A percentile compares a stretch with the other conserved stretches of the same genome.
Evolutionary conservation across 2,888 invertebrate species (phyloP).

Genomic region (Yponomeuta cagnagella): DNA sequence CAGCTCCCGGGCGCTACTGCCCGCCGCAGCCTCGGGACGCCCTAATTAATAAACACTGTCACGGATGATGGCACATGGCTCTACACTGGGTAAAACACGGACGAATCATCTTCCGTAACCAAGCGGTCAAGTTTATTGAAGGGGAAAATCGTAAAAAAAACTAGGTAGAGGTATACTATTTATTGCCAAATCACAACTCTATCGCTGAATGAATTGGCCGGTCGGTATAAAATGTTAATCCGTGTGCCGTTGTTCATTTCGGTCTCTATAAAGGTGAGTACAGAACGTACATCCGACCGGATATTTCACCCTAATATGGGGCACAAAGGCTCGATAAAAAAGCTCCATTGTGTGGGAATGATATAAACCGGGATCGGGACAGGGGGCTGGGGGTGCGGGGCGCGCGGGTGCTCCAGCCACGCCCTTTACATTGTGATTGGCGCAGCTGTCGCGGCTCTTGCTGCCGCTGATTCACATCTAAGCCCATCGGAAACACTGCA

Average conservation of each 20-base stretch:
- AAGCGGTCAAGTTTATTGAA: background rate
- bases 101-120: slow-evolving; percentile 1
- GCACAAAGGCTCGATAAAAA: slow-evolving; percentile 69
- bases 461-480: slow-evolving; percentile 32
- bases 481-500: slow-evolving; percentile 12
- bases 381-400: slow-evolving; percentile 34
- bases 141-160: background rate
- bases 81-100: background rate
- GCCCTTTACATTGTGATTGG: slow-evolving; percentile 74
- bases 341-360: slow-evolving; percentile 65
- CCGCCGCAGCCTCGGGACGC: slow-evolving; percentile 41
- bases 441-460: slow-evolving; percentile 67
- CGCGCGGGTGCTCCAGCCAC: slow-evolving; percentile 47
- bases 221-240: slow-evolving; percentile 32
- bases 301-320: slow-evolving; percentile 70
- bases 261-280: slow-evolving; percentile 60
- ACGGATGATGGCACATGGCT: slow-evolving; percentile 21
- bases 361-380: slow-evolving; percentile 64
- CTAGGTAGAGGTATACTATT: background rate
- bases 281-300: slow-evolving; percentile 70
- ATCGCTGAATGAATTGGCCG: background rate
- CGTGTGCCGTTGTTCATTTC: slow-evolving; percentile 59
- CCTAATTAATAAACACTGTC: slow-evolving; percentile 54
- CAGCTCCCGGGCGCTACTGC: slow-evolving; percentile 68
- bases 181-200: slow-evolving; percentile 25